Base-by-base conservation (phyloP, 2,113 vertebrate genomes). In the Sapayoa aenigma region DNA sequence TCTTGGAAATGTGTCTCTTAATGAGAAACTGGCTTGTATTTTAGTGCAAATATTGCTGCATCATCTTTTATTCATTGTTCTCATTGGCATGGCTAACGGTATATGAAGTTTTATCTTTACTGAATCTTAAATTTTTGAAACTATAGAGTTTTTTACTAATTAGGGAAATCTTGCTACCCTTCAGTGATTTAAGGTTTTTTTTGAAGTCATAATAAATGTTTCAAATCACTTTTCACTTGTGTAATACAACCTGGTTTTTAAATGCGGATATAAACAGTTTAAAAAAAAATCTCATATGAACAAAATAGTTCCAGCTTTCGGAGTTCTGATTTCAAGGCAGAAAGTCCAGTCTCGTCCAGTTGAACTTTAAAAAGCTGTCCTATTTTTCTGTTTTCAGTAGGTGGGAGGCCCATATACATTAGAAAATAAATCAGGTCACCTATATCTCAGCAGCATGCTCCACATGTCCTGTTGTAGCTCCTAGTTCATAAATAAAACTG, bases 361-460 rank as follows among this genome's bases (percentile, higher is more conserved):
- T 74, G 50, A 87, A 77, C 82, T 89, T 92, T 16, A 81, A 86
- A 46, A 72, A 68, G 8, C 41, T 95, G 92, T 47, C 87, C 74
- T 84, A n/a, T 71, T 91, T 95, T 52, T 53, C 39, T 72, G 6
- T 63, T 86, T 95, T 74, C 81, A 73, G 68, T 69, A 46, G n/a
- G 66, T 84, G 89, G 55, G 63, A 82, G 55, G 44, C 63, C 53
- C 47, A 63, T 59, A 44, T 46, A 77, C 24, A n/a, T 74, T 35
- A 73, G 62, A 68, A 90, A 81, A 80, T 69, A 90, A 78, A 86
- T 90, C 42, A 60, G 87, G 82, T 94, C 91, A 94, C 28, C 20
- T 67, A 0, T 71, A 14, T 55, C 76, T 94, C 72, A 89, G 63
- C 62, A 89, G 62, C 8, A 3, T 56, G 25, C 30, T 82, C 59